A percentile compares a stretch with the other conserved stretches of the same genome.
These are phyloP conservation scores for Mesitornis unicolor DNA, from an alignment of 2,113 vertebrate species.

Conservation along the genomic window DNA sequence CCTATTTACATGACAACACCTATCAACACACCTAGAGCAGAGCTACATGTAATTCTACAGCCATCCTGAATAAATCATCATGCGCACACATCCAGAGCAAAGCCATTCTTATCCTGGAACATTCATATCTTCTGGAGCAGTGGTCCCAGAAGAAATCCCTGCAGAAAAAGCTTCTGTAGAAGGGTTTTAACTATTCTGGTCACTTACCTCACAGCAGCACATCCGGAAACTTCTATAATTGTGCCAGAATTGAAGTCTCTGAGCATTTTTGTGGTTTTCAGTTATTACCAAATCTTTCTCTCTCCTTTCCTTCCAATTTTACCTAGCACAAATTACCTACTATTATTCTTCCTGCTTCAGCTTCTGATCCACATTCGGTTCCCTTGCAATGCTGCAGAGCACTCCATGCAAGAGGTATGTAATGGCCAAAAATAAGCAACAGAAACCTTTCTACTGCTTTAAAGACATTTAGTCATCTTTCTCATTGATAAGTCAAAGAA, in stretches of 20 bases:
- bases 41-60: not conserved
- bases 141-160: not conserved
- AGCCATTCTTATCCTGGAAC: not conserved
- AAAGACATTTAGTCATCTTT: not conserved
- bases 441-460: not conserved
- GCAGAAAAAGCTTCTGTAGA: not conserved
- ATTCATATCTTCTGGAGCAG: too few species aligned
- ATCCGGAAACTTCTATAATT: not conserved
- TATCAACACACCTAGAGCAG: not conserved
- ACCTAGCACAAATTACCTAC: not conserved
- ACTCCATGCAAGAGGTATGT: not conserved
- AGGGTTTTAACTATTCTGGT: not conserved
- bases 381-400: not conserved
- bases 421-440: not conserved
- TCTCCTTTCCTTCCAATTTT: not conserved
- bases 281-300: not conserved
- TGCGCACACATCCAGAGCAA: not conserved
- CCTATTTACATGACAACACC: not conserved
- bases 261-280: not conserved
- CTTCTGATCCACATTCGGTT: not conserved
- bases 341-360: not conserved
- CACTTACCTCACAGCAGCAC: not conserved
- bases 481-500: not conserved
- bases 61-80: not conserved
- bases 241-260: not conserved